Percentiles rank a stretch among this genome's conserved stretches.
phyloP scores from a whole-genome alignment of 2,113 vertebrate species.

The Eublepharis macularius region DNA sequence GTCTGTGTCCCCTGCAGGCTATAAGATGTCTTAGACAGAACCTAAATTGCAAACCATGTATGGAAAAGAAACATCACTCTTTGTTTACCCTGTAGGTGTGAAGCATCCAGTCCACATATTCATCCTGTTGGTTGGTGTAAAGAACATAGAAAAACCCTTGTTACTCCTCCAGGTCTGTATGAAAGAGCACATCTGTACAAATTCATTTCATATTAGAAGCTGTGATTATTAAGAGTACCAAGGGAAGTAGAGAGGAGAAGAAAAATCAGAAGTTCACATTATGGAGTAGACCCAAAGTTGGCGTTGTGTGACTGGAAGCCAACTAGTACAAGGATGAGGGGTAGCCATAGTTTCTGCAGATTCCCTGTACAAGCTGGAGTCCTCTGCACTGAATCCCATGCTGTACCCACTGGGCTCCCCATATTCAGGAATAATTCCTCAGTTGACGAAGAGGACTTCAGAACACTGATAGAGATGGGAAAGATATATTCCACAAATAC shows the following conservation, averaged over 20 bases:
- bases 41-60: not conserved
- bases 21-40: not conserved
- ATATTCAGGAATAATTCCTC: too few relatives aligned
- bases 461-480: too few relatives aligned
- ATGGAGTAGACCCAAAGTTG: too few relatives aligned
- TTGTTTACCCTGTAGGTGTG: slow-evolving; percentile 76
- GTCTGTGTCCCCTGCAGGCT: not conserved
- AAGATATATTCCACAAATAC: too few relatives aligned
- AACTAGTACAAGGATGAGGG: too few relatives aligned
- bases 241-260: not conserved
- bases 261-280: too few relatives aligned
- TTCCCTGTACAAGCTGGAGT: too few relatives aligned
- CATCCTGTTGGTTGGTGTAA: slow-evolving; percentile 89
- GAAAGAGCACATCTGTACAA: not conserved
- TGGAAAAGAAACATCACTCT: not conserved
- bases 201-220: not conserved
- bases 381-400: too few relatives aligned
- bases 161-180: slow-evolving; percentile 83
- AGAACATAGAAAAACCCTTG: slow-evolving; percentile 82
- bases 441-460: too few relatives aligned
- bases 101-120: slow-evolving; percentile 86
- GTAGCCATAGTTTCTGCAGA: too few relatives aligned
- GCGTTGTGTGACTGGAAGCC: too few relatives aligned
- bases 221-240: not conserved
- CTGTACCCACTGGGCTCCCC: too few relatives aligned